Evolutionary conservation across 1,140 invertebrate species (phyloP).

Genomic region (Aplysia californica): DNA sequence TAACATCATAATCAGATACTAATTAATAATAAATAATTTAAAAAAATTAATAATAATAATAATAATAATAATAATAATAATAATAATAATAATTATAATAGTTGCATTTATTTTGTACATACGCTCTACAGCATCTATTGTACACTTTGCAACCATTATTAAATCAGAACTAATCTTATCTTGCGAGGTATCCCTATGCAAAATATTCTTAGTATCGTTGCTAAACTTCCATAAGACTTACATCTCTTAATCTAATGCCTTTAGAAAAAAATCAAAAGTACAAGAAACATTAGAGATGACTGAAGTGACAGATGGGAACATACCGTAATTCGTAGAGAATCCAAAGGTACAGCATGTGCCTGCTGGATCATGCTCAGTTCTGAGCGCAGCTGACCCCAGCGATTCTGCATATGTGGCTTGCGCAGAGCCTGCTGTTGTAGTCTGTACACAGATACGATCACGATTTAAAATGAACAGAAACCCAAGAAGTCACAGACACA

Average conservation of each 20-base stretch:
- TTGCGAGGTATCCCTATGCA: too few species aligned
- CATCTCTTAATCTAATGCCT: neutral
- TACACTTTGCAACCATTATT: too few species aligned
- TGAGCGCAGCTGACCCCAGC: conserved; percentile 49
- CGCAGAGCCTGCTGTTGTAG: conserved; percentile 45
- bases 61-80: too few species aligned
- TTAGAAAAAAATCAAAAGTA: neutral
- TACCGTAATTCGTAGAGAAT: neutral
- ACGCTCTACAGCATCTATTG: too few species aligned
- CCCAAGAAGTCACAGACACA: neutral
- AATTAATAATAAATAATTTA: too few species aligned
- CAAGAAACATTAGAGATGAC: neutral
- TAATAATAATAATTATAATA: too few species aligned
- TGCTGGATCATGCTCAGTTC: conserved; percentile 53
- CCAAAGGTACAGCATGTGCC: conserved; percentile 30
- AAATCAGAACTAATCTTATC: too few species aligned
- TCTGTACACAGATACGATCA: conserved; percentile 29
- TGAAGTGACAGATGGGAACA: neutral
- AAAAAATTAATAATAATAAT: too few species aligned
- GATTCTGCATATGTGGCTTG: conserved; percentile 47
- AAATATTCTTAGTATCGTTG: neutral
- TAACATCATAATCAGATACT: too few species aligned
- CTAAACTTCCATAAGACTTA: neutral
- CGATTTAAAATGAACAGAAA: neutral
- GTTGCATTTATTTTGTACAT: too few species aligned